Base-by-base conservation (phyloP, 2,888 invertebrate genomes). In the Drosophila mercatorum region DNA sequence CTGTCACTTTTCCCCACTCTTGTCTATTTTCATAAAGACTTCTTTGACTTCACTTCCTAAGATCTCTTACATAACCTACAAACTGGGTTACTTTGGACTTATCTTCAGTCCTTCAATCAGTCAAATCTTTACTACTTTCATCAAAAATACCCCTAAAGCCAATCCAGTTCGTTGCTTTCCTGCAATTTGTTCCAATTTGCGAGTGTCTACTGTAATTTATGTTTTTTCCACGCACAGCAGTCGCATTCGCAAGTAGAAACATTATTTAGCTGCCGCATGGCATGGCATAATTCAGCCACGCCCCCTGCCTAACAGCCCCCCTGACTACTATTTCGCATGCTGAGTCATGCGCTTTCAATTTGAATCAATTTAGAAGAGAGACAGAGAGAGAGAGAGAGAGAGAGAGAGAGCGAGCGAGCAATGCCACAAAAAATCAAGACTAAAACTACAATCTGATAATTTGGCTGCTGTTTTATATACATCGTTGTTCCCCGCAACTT, bases 271-370 rank as follows among this genome's bases (percentile, higher is more conserved):
- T 67, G 34, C 55, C 64, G 51, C 57, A 60, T 55, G 57, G 56
- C 64, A 61, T 38, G 51, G 40, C 68, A 68, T 64, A 41, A 62
- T 58, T 17, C 52, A 40, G 49, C n/a, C 34, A 26, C n/a, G 38
- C 44, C 28, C 26, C 17, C 44, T 22, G 26, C 31, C n/a, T 34
- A 53, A 40, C 63, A 4, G 11, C 40, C 38, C 31, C 44, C 40
- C 10, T n/a, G 36, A 53, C 14, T 47, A 40, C 65, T 64, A 58
- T 77, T 75, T 75, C 34, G 70, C 72, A 62, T 77, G 88, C 88
- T 87, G 89, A 89, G 88, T 87, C 86, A 87, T 87, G 89, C 80
- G 85, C 85, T 65, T 82, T 82, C 88, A 87, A 89, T 89, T 87
- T 73, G 80, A 89, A 77, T 87, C 88, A 87, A 89, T 89, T 89